Percentiles rank a stretch among this genome's conserved stretches.
Evolutionary conservation across 2,888 invertebrate species (phyloP).

Genomic region (Apamea epomidion): DNA sequence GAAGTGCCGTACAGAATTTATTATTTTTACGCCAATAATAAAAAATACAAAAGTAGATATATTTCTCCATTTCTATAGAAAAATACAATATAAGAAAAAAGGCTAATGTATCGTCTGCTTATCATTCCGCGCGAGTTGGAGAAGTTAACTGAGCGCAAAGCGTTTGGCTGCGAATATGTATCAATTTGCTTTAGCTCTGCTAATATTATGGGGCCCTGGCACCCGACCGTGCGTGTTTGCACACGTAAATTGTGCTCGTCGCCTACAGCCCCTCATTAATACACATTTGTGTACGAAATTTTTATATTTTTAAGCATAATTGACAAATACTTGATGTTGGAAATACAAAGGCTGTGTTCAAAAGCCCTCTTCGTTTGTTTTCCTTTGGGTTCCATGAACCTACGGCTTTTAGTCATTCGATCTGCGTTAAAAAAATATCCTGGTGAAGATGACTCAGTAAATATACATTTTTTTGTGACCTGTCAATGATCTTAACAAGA

Average conservation of each 20-base stretch:
- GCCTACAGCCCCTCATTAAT: slow-evolving; percentile 33
- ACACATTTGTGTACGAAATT: slow-evolving; percentile 28
- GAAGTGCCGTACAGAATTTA: slow-evolving; percentile 13
- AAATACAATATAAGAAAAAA: slow-evolving; percentile 48
- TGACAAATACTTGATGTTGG: slow-evolving; percentile 57
- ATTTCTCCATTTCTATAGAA: slow-evolving; percentile 16
- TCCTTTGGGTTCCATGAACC: slow-evolving; percentile 39
- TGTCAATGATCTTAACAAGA: slow-evolving; percentile 27
- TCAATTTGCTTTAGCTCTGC: slow-evolving; percentile 54
- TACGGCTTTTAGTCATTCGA: slow-evolving; percentile 50
- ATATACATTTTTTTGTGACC: not conserved
- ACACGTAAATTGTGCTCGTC: slow-evolving; percentile 54
- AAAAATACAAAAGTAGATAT: not conserved
- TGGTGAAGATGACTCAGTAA: slow-evolving; percentile 9
- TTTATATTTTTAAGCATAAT: slow-evolving; percentile 48
- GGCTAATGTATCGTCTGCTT: slow-evolving; percentile 59
- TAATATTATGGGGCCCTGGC: slow-evolving; percentile 51
- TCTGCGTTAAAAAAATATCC: slow-evolving; percentile 35
- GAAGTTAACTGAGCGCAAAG: slow-evolving; percentile 64
- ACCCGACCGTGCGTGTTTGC: slow-evolving; percentile 40
- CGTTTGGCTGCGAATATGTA: slow-evolving; percentile 46
- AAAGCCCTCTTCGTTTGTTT: slow-evolving; percentile 39
- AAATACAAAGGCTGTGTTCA: slow-evolving; percentile 50
- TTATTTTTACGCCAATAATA: slow-evolving; percentile 19
- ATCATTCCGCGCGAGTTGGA: slow-evolving; percentile 61